phyloP scores from a whole-genome alignment of 2,888 invertebrate genomes.

The Yponomeuta sedellus region DNA sequence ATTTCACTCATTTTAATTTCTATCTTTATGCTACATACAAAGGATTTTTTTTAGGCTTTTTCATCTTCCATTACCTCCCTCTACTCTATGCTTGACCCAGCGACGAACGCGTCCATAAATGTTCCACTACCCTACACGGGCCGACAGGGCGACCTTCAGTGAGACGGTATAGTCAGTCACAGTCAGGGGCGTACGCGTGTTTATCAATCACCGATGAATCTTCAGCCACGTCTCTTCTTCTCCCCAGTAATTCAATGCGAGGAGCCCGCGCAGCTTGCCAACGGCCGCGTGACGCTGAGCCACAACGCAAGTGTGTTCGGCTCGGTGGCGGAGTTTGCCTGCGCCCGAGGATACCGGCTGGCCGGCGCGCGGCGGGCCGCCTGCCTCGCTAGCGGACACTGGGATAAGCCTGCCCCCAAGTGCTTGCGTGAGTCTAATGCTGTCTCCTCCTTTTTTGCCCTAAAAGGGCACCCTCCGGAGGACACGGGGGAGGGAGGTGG shows the following conservation, averaged over 20 bases:
- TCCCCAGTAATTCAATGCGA: slow-evolving; percentile 83
- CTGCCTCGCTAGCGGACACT: slow-evolving; percentile 86
- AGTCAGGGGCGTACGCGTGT: too few relatives aligned
- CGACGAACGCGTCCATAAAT: too few relatives aligned
- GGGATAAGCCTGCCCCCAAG: slow-evolving; percentile 84
- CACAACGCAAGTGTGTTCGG: slow-evolving; percentile 82
- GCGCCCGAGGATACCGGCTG: slow-evolving; percentile 81
- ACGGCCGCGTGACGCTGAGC: slow-evolving; percentile 73
- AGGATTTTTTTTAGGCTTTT: too few relatives aligned
- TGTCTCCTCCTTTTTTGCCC: background rate
- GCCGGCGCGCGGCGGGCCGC: slow-evolving; percentile 80
- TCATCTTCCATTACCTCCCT: too few relatives aligned
- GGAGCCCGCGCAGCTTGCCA: slow-evolving; percentile 79
- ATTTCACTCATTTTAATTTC: too few relatives aligned
- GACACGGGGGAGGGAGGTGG: too few relatives aligned
- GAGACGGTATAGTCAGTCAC: too few relatives aligned
- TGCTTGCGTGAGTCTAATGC: slow-evolving; percentile 77
- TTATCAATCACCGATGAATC: background rate
- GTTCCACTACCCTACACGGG: too few relatives aligned
- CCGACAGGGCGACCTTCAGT: too few relatives aligned
- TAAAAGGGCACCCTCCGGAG: too few relatives aligned
- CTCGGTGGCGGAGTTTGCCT: slow-evolving; percentile 84
- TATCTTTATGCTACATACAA: too few relatives aligned
- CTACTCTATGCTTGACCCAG: too few relatives aligned
- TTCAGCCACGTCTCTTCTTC: background rate